Evolutionary conservation across 2,113 vertebrate species (phyloP).

Genomic region (Pelusios castaneus): DNA sequence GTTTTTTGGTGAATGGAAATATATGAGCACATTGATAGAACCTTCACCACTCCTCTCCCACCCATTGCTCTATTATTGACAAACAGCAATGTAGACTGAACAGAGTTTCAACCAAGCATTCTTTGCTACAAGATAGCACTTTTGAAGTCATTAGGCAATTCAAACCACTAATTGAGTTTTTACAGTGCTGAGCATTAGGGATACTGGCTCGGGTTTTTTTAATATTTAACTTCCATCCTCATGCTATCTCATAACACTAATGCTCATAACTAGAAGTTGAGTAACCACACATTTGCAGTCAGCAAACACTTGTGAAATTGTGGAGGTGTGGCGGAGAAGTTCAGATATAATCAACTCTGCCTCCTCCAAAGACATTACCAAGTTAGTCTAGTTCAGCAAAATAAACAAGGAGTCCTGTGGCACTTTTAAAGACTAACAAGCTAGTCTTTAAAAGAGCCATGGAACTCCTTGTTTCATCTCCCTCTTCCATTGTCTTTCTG

Average conservation of each 20-base stretch:
- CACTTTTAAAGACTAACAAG: too few relatives aligned
- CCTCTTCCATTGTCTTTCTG: not conserved
- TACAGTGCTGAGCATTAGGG: not conserved
- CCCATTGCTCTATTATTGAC: slow-evolving; percentile 7
- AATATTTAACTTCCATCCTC: not conserved
- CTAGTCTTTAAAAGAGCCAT: too few relatives aligned
- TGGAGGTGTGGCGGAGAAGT: not conserved
- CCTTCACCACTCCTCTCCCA: not conserved
- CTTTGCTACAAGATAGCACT: slow-evolving; percentile 3
- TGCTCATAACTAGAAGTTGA: slow-evolving; percentile 26
- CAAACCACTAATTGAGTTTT: slow-evolving; percentile 2
- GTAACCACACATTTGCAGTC: not conserved
- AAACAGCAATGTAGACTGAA: slow-evolving; percentile 7
- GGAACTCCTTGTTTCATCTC: not conserved
- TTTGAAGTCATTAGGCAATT: slow-evolving; percentile 8
- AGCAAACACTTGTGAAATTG: not conserved
- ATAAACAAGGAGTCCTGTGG: too few relatives aligned
- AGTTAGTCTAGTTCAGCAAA: too few relatives aligned
- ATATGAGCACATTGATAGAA: not conserved
- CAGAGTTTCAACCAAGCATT: not conserved
- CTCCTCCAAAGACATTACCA: not conserved
- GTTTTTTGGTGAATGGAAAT: not conserved
- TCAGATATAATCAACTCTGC: not conserved
- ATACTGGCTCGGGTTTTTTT: slow-evolving; percentile 24
- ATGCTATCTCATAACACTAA: slow-evolving; percentile 27